Percentiles rank a stretch among this genome's conserved stretches.
Evolutionary conservation across 2,797 vertebrate genomes (phyloP).

Genomic region (Periophthalmus magnuspinnatus): DNA sequence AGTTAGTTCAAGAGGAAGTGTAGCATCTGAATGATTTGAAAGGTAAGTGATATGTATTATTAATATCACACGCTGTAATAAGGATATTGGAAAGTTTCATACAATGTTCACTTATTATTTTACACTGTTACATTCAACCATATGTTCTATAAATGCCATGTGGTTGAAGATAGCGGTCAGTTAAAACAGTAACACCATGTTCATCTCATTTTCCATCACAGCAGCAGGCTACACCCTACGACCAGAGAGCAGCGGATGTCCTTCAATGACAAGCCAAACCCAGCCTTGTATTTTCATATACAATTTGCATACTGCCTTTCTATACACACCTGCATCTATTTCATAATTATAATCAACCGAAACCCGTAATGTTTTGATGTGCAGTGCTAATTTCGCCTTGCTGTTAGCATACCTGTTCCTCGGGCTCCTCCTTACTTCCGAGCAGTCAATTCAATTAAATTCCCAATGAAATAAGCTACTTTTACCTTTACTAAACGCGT

Average conservation of each 20-base stretch:
- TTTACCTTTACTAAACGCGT: constrained; percentile 5
- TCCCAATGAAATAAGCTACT: neutral
- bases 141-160: neutral
- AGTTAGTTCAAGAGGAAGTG: too few species aligned
- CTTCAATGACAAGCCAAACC: neutral
- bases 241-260: neutral
- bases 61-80: neutral
- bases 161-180: neutral
- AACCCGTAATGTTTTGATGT: neutral
- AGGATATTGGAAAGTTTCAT: neutral
- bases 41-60: neutral
- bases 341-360: neutral
- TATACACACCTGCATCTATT: neutral
- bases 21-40: neutral
- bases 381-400: neutral
- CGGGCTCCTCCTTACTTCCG: constrained; percentile 30
- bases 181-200: neutral
- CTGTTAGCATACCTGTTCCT: constrained; percentile 40
- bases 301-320: neutral
- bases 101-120: neutral
- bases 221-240: constrained; percentile 7
- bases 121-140: neutral
- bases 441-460: constrained; percentile 19
- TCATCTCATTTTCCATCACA: constrained; percentile 12
- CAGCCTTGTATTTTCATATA: neutral